Percentiles rank a stretch among this genome's conserved stretches.
Conservation (phyloP, 2,113 vertebrate species). For the Apteryx owenii region DNA sequence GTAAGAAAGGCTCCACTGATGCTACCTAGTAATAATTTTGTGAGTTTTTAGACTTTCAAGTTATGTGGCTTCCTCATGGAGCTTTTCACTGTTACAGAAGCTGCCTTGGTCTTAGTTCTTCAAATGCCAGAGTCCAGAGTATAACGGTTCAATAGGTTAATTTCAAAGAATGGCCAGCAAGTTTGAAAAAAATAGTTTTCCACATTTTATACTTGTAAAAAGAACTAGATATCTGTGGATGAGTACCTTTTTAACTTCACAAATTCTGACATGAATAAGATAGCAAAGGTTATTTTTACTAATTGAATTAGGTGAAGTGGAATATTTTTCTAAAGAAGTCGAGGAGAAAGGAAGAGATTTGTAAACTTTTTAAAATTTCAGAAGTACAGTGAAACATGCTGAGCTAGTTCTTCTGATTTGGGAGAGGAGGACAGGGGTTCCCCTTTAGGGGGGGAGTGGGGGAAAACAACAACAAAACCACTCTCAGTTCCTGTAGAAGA, state of each 20-base stretch:
- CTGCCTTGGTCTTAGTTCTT: not conserved
- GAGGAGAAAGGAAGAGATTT: not conserved
- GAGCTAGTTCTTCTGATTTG: not conserved
- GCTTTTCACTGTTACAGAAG: not conserved
- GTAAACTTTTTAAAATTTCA: not conserved
- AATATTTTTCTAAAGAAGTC: not conserved
- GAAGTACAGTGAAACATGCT: not conserved
- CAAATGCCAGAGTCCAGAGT: not conserved
- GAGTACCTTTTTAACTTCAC: not conserved
- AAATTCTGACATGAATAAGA: not conserved
- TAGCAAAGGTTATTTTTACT: not conserved
- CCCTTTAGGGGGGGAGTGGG: accelerated
- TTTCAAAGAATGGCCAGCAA: not conserved
- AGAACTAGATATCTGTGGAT: not conserved
- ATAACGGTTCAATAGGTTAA: not conserved
- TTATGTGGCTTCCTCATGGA: not conserved
- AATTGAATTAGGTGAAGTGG: not conserved
- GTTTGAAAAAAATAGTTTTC: not conserved
- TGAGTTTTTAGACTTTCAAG: not conserved
- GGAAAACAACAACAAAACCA: not conserved
- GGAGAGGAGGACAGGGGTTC: not conserved
- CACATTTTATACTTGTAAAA: not conserved
- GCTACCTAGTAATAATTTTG: not conserved
- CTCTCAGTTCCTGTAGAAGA: not conserved
- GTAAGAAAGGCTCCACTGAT: not conserved